Base-by-base conservation (phyloP, 2,113 vertebrate species). In the Cebidichthys violaceus region DNA sequence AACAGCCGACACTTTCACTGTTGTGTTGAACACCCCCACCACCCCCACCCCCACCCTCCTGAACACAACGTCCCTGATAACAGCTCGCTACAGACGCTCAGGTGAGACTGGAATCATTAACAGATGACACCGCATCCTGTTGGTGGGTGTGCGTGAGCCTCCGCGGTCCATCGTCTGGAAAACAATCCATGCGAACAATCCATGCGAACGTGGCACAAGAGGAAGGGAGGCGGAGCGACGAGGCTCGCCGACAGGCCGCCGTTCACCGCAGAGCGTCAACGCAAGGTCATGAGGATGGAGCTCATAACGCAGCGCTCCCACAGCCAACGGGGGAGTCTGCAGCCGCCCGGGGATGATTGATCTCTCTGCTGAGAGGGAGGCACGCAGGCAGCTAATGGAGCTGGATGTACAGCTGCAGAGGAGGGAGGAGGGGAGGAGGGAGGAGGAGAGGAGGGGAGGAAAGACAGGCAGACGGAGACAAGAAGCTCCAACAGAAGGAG, bases 351-450 rank as follows among this genome's bases (percentile, higher is more conserved):
- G 79, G 76, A 85, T 89, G 82, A 86, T 77, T 87, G 89, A 90
- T 89, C 86, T 83, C 89, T 90, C 86, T 85, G 82, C 82, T 57
- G 82, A 65, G 70, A 73, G 77, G 59, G 73, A 76, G 37, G 35
- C 69, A 0, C 5, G 18, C 75, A 55, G 71, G 79, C 72, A 69
- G 85, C 74, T 85, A 74, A 87, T 76, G 85, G 82, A 77, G 76
- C n/a, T 81, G 73, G 75, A 85, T 54, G 76, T 81, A n/a, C 84
- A 87, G 86, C 84, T 86, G 86, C 79, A 83, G 74, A 74, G 35
- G 64, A 66, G 4, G 14, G 27, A 33, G 84, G 82, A 57, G 31
- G 65, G 73, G 52, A n/a, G 35, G 81, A 41, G 57, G 68, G 54
- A 9, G 50, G 15, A 3, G 4, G 29, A 50, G 59, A 29, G 2